Evolutionary conservation across 2,888 invertebrate species (phyloP).

Genomic region (Celastrina argiolus): DNA sequence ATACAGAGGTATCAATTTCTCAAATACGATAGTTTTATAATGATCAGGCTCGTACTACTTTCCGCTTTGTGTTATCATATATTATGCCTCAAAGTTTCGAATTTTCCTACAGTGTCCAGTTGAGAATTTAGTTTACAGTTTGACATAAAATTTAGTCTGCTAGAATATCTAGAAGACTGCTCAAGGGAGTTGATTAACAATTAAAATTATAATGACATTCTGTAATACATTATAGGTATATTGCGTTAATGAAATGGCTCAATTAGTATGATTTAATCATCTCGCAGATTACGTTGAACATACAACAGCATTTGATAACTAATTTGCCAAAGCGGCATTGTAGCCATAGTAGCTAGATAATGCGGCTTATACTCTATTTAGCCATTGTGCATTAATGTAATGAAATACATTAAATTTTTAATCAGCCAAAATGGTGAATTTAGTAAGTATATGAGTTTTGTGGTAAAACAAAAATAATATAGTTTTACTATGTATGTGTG

Average conservation of each 20-base stretch:
- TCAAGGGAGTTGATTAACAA: not conserved
- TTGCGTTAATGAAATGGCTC: not conserved
- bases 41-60: no score
- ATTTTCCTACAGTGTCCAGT: no score
- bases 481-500: no score
- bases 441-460: not conserved
- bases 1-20: no score
- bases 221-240: not conserved
- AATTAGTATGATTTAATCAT: slow-evolving; percentile 19
- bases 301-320: slow-evolving; percentile 21
- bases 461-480: not conserved
- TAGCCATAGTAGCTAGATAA: slow-evolving; percentile 3
- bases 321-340: slow-evolving; percentile 16
- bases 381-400: slow-evolving; percentile 7
- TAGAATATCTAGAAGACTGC: not conserved
- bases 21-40: no score
- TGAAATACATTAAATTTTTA: not conserved
- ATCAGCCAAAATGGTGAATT: not conserved
- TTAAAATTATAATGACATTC: not conserved
- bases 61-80: no score
- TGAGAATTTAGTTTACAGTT: no score
- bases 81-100: no score
- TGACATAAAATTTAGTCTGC: no score
- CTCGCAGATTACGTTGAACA: slow-evolving; percentile 15
- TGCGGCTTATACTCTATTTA: not conserved